These are phyloP conservation scores for Mormyrus lacerda DNA, from an alignment of 2,113 vertebrate genomes.

Conservation along the genomic window DNA sequence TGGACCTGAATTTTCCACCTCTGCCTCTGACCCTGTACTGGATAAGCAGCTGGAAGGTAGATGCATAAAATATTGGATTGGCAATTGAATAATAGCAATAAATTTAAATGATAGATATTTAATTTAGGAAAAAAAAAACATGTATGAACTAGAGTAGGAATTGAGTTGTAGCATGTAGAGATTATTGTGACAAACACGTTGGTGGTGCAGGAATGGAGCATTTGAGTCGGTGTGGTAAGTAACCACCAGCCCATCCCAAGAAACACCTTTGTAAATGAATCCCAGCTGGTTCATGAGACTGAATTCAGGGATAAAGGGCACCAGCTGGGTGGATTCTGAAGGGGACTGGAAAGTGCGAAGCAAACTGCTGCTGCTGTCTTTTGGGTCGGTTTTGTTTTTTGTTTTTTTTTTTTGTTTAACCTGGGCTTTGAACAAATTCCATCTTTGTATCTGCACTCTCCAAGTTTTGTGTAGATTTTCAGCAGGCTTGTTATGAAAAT, in stretches of 20 bases:
- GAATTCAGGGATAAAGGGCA: not conserved
- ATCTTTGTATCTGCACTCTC: not conserved
- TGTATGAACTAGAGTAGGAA: not conserved
- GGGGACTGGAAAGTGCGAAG: not conserved
- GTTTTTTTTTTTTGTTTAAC: not conserved
- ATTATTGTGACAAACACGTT: not conserved
- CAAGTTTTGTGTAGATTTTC: not conserved
- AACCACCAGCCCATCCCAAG: not conserved
- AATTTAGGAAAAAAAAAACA: not conserved
- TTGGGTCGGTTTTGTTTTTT: not conserved
- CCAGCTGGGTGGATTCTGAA: not conserved
- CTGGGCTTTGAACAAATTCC: not conserved
- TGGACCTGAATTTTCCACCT: not conserved
- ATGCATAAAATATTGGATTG: not conserved
- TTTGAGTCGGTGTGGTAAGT: not conserved
- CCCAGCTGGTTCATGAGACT: not conserved
- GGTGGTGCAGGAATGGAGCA: not conserved
- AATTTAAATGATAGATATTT: not conserved
- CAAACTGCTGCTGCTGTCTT: not conserved
- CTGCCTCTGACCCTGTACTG: not conserved
- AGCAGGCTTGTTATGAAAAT: not conserved
- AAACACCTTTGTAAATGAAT: not conserved
- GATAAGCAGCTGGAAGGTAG: not conserved
- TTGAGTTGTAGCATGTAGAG: not conserved
- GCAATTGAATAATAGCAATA: not conserved